phyloP scores from a whole-genome alignment of 2,797 vertebrate species.

The Nothura maculosa region DNA sequence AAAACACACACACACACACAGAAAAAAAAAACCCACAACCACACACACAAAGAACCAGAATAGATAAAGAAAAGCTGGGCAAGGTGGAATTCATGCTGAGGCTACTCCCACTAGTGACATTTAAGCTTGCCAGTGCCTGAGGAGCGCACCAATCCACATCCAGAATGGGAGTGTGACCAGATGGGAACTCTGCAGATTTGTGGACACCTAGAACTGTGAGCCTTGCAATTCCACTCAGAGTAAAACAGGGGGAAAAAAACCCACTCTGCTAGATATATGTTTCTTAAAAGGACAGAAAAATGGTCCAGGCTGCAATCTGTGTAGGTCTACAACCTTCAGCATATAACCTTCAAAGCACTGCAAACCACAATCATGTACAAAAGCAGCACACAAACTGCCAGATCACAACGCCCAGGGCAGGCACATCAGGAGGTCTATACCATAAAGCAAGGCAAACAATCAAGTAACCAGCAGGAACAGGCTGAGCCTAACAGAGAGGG shows the following conservation, averaged over 20 bases:
- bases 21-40: background rate
- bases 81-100: constrained; percentile 6
- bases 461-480: background rate
- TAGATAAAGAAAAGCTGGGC: constrained; percentile 4
- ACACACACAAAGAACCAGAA: background rate
- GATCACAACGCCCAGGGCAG: background rate
- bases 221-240: background rate
- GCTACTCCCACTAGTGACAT: constrained; percentile 69
- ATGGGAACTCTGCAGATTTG: constrained; percentile 36
- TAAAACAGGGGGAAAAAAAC: background rate
- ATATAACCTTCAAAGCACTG: background rate
- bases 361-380: rapidly evolving
- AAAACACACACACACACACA: background rate
- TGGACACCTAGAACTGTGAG: background rate
- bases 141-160: constrained; percentile 15
- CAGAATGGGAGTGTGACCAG: constrained; percentile 30
- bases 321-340: background rate
- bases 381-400: background rate
- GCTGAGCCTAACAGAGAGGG: background rate
- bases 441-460: background rate
- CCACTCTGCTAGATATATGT: background rate
- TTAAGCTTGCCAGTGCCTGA: constrained; percentile 62
- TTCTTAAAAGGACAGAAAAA: background rate
- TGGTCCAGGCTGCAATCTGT: rapidly evolving
- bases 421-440: background rate